Evolutionary conservation across 1,140 invertebrate species (phyloP).

Genomic region (Arion vulgaris): DNA sequence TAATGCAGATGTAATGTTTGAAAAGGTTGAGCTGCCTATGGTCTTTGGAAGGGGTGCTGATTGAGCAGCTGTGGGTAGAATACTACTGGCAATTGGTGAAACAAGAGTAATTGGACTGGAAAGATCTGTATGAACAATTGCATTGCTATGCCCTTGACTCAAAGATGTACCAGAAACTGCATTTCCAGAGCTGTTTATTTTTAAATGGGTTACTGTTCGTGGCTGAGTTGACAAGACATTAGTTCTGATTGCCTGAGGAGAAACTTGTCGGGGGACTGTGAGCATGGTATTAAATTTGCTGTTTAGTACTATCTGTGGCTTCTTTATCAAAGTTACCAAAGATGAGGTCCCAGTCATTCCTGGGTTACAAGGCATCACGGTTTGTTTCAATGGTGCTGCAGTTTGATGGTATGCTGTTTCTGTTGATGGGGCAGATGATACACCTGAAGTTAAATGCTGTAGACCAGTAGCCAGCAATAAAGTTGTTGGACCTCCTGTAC

Average conservation of each 20-base stretch:
- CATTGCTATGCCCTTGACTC: neutral
- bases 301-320: constrained; percentile 5
- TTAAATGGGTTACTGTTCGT: neutral
- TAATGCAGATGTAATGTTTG: neutral
- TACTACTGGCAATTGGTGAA: neutral
- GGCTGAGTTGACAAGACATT: neutral
- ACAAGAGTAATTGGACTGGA: neutral
- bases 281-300: neutral
- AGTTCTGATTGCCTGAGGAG: neutral
- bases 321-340: neutral
- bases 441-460: neutral
- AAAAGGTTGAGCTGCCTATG: neutral
- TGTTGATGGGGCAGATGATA: neutral
- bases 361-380: too few relatives aligned
- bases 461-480: constrained; percentile 33
- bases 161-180: neutral
- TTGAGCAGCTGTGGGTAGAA: neutral
- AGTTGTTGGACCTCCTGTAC: constrained; percentile 21
- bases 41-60: neutral
- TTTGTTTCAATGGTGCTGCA: too few relatives aligned
- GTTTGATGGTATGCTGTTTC: too few relatives aligned
- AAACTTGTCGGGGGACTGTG: neutral
- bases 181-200: neutral
- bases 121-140: neutral
- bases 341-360: neutral